Percentiles rank a stretch among this genome's conserved stretches.
phyloP scores from a whole-genome alignment of 2,888 invertebrate species.

The Drosophila cyrtoloma region DNA sequence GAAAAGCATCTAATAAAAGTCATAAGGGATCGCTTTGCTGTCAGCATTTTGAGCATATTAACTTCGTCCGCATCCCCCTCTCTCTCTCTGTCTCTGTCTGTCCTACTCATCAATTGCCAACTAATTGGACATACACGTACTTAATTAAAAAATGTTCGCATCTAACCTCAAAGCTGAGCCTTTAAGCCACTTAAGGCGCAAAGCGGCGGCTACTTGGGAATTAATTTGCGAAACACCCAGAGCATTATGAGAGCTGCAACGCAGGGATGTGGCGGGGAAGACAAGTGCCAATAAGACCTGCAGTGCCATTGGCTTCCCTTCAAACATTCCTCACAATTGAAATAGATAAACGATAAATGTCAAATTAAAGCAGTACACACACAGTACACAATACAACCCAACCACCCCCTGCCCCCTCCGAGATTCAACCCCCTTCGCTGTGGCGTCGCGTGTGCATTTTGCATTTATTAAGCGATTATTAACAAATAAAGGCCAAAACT shows the following conservation, averaged over 20 bases:
- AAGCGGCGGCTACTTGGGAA: conserved; percentile 59
- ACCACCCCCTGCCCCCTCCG: no score
- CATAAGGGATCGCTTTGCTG: background rate
- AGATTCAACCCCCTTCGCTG: conserved; percentile 7
- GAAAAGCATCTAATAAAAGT: background rate
- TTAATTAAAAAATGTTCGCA: conserved; percentile 64
- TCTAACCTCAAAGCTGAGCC: conserved; percentile 55
- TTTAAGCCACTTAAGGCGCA: conserved; percentile 75
- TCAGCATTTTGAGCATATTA: conserved; percentile 19
- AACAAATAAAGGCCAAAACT: conserved; percentile 72
- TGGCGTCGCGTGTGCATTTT: conserved; percentile 65
- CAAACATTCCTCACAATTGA: conserved; percentile 36
- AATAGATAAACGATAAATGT: conserved; percentile 76
- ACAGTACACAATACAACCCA: background rate
- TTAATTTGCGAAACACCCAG: conserved; percentile 68
- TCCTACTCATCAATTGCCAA: conserved; percentile 55
- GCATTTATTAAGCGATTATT: conserved; percentile 84
- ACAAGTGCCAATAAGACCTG: conserved; percentile 59
- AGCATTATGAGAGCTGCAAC: conserved; percentile 33
- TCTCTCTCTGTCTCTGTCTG: background rate
- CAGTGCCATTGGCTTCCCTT: conserved; percentile 7
- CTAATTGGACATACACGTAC: conserved; percentile 68
- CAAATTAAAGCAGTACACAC: conserved; percentile 56
- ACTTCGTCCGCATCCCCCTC: background rate
- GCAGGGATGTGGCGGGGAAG: background rate